Base-by-base conservation (phyloP, 2,797 vertebrate genomes). In the Hippopotamyrus pictus region DNA sequence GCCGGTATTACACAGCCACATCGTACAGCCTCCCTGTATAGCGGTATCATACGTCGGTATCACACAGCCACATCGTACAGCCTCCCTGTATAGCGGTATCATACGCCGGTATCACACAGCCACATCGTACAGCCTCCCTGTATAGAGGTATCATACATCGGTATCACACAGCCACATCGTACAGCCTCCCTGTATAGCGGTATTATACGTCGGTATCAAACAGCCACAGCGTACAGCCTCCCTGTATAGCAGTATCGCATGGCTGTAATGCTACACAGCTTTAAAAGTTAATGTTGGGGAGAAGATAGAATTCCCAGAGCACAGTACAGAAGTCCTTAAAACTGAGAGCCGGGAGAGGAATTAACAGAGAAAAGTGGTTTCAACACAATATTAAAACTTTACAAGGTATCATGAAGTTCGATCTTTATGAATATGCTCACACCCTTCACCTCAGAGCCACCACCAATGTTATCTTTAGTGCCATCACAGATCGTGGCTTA, bases 331-430 rank as follows among this genome's bases (percentile, higher is more conserved):
- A 73, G 65, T 17, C 12, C 65, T 14, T 73, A 73, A 73, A 73
- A 73, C 65, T 29, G 29, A 79, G 69, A 76, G 73, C 73, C 37
- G 14, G 37, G 5, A 79, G 73, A 41, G 17, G 17, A 79, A 44
- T 79, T 41, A 79, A 41, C 14, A 79, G 73, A 44, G 33, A 44
- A 79, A 79, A 79, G 17, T 1, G 37, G 73, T 19, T 79, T 44
- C 6, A 12, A 79, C 29, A 44, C 17, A 44, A 79, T 44, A 79
- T 79, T 79, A 79, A 79, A 79, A 79, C 73, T 79, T 79, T 44
- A 79, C 73, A 79, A 44, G 37, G 65, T 14, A 79, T 79, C 73
- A n/a, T 79, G 37, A 44, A 44, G 73, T 79, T 79, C 14, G 17
- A 79, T 79, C 73, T 37, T 41, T 76, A 19, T 41, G 37, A 69